Evolutionary conservation across 2,888 invertebrate genomes (phyloP).

Genomic region (Proisotoma minuta): DNA sequence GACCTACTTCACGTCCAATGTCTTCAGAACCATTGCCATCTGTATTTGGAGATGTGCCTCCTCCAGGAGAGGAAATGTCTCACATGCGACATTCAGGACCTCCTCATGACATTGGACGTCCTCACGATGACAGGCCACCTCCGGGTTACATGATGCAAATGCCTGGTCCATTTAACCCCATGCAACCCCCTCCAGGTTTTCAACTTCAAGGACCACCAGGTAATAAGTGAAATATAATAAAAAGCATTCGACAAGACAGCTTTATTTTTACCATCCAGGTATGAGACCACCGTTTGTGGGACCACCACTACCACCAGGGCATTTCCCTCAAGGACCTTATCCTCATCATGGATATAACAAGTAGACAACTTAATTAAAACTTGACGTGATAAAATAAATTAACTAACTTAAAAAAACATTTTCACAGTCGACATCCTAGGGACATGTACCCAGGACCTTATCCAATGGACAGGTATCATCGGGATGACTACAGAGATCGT

Average conservation of each 20-base stretch:
- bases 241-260: slow-evolving; percentile 9
- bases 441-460: slow-evolving; percentile 6
- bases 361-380: background rate
- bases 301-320: slow-evolving; percentile 27
- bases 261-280: slow-evolving; percentile 15
- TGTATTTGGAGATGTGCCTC: slow-evolving; percentile 37
- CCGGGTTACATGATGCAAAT: slow-evolving; percentile 8
- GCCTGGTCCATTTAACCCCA: slow-evolving; percentile 38
- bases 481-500: slow-evolving; percentile 12
- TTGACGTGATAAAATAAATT: background rate
- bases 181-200: slow-evolving; percentile 44
- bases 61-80: slow-evolving; percentile 40
- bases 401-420: background rate
- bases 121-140: background rate
- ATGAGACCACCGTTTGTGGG: slow-evolving; percentile 13
- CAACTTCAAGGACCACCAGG: slow-evolving; percentile 17
- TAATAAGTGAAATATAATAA: background rate
- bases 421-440: background rate
- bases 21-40: slow-evolving; percentile 37
- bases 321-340: slow-evolving; percentile 28
- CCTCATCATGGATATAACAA: slow-evolving; percentile 8
- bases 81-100: slow-evolving; percentile 13
- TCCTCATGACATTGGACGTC: background rate
- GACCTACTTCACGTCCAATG: background rate
- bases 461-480: background rate